A percentile compares a stretch with the other conserved stretches of the same genome.
These are phyloP conservation scores for Cotesia glomerata DNA, from an alignment of 1,140 invertebrate genomes.

Conservation along the genomic window DNA sequence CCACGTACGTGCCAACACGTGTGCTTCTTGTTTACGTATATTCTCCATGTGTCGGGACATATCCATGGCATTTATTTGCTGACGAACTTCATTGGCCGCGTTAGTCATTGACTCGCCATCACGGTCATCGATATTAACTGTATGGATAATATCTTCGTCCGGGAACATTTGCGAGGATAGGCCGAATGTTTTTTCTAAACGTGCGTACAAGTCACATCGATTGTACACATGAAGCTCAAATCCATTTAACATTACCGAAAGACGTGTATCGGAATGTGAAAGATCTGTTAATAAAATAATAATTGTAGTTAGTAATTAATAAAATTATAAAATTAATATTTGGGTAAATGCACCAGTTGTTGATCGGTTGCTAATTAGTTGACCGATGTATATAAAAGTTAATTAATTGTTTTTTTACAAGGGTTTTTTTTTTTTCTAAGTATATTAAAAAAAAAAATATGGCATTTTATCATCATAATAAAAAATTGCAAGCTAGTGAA, in stretches of 20 bases:
- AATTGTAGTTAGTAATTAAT: constrained; percentile 24
- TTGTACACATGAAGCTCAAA: constrained; percentile 97
- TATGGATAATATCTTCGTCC: constrained; percentile 53
- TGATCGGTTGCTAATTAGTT: too few relatives aligned
- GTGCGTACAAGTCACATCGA: constrained; percentile 85
- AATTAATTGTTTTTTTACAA: too few relatives aligned
- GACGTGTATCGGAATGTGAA: constrained; percentile 91
- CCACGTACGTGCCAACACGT: constrained; percentile 85
- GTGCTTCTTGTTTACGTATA: constrained; percentile 58
- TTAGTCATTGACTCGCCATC: constrained; percentile 62
- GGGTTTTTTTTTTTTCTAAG: too few relatives aligned
- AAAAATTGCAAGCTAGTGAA: too few relatives aligned
- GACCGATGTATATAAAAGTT: too few relatives aligned
- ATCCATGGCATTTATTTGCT: constrained; percentile 70
- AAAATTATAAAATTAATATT: constrained; percentile 15
- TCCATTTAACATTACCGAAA: constrained; percentile 94
- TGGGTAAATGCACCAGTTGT: too few relatives aligned
- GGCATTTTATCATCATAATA: too few relatives aligned
- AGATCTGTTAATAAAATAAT: constrained; percentile 73
- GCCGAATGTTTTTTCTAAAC: constrained; percentile 89
- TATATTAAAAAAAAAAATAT: too few relatives aligned
- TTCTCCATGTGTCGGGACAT: constrained; percentile 57
- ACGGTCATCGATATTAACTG: constrained; percentile 46
- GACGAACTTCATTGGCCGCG: constrained; percentile 65
- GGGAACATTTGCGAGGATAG: constrained; percentile 80